Evolutionary conservation across 2,797 vertebrate species (phyloP).

Genomic region (Harpagifer antarcticus): DNA sequence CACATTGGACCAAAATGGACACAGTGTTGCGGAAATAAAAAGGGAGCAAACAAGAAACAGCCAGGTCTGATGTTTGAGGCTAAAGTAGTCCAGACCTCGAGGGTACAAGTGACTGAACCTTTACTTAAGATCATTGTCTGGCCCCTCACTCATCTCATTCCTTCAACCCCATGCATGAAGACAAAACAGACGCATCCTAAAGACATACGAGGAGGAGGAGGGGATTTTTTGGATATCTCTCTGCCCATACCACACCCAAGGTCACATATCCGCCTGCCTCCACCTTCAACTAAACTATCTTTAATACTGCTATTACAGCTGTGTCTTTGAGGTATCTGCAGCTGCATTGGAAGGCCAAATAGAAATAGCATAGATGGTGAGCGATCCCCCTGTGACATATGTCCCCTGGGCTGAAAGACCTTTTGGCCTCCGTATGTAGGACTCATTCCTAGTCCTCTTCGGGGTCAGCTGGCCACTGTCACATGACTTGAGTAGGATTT

Average conservation of each 20-base stretch:
- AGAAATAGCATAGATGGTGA: slow-evolving; percentile 12
- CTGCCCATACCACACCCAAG: background rate
- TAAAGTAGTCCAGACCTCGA: background rate
- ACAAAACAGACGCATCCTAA: slow-evolving; percentile 19
- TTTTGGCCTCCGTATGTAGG: background rate
- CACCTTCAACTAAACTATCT: background rate
- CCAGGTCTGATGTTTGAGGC: slow-evolving; percentile 1
- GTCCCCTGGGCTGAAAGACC: slow-evolving; percentile 18
- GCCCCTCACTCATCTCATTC: background rate
- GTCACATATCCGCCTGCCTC: background rate
- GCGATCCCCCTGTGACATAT: slow-evolving; percentile 16
- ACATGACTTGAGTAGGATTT: background rate
- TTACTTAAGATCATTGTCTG: slow-evolving; percentile 20
- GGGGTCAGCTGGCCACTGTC: slow-evolving; percentile 10
- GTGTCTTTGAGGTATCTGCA: slow-evolving; percentile 38
- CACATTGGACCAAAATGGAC: slow-evolving; percentile 15
- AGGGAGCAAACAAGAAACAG: background rate
- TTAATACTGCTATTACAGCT: slow-evolving; percentile 17
- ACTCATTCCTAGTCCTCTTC: background rate
- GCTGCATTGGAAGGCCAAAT: slow-evolving; percentile 13
- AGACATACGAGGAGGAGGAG: background rate
- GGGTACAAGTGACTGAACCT: background rate
- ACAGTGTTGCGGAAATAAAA: background rate
- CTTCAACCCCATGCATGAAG: background rate
- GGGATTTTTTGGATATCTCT: background rate